These are phyloP conservation scores for Strigamia transsilvanica DNA, from an alignment of 2,888 invertebrate species.

Conservation along the genomic window DNA sequence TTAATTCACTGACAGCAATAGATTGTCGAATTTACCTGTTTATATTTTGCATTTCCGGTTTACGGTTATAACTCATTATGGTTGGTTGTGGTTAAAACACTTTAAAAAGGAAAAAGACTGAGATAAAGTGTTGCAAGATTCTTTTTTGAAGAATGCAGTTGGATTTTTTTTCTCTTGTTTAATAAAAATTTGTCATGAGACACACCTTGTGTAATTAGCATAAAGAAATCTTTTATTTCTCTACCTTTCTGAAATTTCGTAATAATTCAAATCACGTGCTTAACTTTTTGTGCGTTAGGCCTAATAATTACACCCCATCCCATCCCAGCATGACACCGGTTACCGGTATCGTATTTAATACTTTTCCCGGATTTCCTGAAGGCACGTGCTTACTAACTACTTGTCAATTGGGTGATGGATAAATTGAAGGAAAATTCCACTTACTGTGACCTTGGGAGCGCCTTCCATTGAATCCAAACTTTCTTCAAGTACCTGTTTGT, in stretches of 20 bases:
- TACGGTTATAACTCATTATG: neutral
- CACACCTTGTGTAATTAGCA: neutral
- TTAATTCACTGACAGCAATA: constrained; percentile 17
- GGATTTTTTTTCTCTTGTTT: constrained; percentile 19
- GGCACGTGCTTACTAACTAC: neutral
- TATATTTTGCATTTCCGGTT: constrained; percentile 25
- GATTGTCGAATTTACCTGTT: constrained; percentile 18
- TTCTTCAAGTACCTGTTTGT: constrained; percentile 8
- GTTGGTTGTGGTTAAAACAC: neutral
- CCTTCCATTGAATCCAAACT: neutral
- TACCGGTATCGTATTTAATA: neutral
- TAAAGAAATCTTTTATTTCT: neutral
- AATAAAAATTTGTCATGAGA: neutral
- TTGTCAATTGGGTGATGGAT: constrained; percentile 16
- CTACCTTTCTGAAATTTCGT: neutral
- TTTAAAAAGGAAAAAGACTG: neutral
- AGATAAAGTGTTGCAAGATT: neutral
- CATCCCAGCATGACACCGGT: neutral
- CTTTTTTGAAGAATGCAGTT: constrained; percentile 21
- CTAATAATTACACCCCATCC: constrained; percentile 13
- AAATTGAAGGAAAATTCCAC: constrained; percentile 32
- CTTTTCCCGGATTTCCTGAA: constrained; percentile 23
- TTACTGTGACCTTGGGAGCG: neutral
- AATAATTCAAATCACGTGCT: neutral
- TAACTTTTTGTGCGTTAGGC: neutral